A percentile compares a stretch with the other conserved stretches of the same genome.
Conservation (phyloP, 2,113 vertebrate genomes). For the Cinclus mexicanus region DNA sequence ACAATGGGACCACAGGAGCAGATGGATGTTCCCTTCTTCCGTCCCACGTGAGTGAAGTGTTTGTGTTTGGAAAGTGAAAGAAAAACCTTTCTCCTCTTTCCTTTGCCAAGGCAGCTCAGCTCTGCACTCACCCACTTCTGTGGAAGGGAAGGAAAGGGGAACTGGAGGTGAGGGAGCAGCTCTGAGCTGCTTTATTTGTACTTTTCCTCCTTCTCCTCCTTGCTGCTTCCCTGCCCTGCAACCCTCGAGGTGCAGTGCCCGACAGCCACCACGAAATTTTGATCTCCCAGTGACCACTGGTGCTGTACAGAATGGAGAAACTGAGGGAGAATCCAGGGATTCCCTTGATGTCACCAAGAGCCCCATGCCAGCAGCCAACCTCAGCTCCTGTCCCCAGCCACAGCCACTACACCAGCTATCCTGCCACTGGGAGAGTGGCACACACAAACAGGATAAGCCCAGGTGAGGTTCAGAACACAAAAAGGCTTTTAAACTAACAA, state of each 20-base stretch:
- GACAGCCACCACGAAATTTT: neutral
- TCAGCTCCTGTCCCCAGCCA: neutral
- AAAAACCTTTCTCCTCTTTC: neutral
- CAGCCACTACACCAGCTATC: neutral
- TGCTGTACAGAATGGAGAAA: neutral
- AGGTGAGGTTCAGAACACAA: neutral
- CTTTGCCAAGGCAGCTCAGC: neutral
- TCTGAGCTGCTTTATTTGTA: neutral
- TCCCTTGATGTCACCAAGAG: neutral
- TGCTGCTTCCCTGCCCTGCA: neutral
- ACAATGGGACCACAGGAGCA: neutral
- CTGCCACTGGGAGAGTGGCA: neutral
- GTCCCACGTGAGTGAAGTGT: accelerated
- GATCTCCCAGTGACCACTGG: neutral
- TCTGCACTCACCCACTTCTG: neutral
- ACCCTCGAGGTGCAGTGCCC: neutral
- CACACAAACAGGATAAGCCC: neutral
- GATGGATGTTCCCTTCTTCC: neutral
- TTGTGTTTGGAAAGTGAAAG: neutral
- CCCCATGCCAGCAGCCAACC: neutral
- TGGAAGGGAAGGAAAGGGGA: neutral
- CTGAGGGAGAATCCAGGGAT: neutral
- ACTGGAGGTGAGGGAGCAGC: neutral
- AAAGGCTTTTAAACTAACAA: neutral
- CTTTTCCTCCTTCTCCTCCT: neutral